A percentile compares a stretch with the other conserved stretches of the same genome.
Conservation (phyloP, 2,888 invertebrate genomes). For the Perizoma affinitatum region DNA sequence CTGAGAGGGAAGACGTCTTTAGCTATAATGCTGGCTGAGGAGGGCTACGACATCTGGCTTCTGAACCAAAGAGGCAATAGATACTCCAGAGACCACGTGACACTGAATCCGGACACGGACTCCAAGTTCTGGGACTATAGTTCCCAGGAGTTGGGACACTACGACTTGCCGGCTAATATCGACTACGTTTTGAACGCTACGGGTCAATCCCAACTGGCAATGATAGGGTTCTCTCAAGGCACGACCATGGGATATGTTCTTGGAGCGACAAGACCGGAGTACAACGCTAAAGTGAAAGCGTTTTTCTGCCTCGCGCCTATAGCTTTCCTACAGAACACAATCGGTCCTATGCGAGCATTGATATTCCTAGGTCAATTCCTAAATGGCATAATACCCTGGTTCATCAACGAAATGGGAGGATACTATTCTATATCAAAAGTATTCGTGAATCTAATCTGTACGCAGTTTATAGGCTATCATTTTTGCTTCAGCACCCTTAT, state of each 20-base stretch:
- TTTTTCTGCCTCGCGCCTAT: conserved; percentile 40
- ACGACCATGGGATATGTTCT: conserved; percentile 81
- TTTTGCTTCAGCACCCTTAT: conserved; percentile 40
- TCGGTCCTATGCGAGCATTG: conserved; percentile 16
- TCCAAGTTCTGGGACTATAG: conserved; percentile 75
- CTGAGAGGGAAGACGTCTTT: conserved; percentile 47
- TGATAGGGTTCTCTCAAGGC: conserved; percentile 88
- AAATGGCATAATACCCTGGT: conserved; percentile 30
- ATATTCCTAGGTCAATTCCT: conserved; percentile 37
- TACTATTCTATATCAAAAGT: conserved; percentile 34
- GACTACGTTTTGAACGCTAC: conserved; percentile 62
- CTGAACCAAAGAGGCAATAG: conserved; percentile 59
- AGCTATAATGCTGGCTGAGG: conserved; percentile 39
- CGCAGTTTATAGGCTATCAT: conserved; percentile 40
- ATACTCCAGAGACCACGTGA: conserved; percentile 83
- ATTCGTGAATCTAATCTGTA: conserved; percentile 42
- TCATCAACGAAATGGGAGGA: conserved; percentile 41
- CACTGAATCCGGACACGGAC: conserved; percentile 50
- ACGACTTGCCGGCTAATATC: conserved; percentile 86
- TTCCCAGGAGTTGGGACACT: conserved; percentile 86
- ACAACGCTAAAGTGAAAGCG: conserved; percentile 81
- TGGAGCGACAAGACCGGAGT: conserved; percentile 76
- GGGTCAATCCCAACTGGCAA: conserved; percentile 76
- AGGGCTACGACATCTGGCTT: conserved; percentile 51
- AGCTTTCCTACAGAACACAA: conserved; percentile 29